Evolutionary conservation across 2,797 vertebrate genomes (phyloP).

Genomic region (Cryptoblepharus egeriae): DNA sequence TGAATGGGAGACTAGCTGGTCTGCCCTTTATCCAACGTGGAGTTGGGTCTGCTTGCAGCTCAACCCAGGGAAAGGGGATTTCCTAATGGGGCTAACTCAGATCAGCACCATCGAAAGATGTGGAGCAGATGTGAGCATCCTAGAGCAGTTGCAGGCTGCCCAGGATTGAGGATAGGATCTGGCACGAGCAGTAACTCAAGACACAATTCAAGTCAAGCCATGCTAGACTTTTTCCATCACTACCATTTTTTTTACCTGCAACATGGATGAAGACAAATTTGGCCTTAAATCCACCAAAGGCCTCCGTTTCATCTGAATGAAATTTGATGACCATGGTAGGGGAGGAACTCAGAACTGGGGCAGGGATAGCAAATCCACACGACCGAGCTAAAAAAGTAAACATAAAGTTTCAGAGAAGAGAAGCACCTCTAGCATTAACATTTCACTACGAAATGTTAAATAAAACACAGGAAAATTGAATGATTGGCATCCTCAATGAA

Average conservation of each 20-base stretch:
- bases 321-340: slow-evolving; percentile 82
- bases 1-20: too few relatives aligned
- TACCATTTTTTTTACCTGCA: slow-evolving; percentile 73
- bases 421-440: background rate
- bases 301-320: slow-evolving; percentile 76
- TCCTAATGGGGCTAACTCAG: too few relatives aligned
- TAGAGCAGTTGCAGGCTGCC: too few relatives aligned
- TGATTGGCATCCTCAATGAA: background rate
- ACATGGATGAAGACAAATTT: slow-evolving; percentile 77
- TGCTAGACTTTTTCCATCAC: too few relatives aligned
- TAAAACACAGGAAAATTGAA: background rate
- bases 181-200: too few relatives aligned
- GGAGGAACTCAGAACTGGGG: slow-evolving; percentile 79
- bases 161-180: too few relatives aligned
- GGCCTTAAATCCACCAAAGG: slow-evolving; percentile 81
- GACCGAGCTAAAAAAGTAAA: slow-evolving; percentile 72
- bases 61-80: too few relatives aligned
- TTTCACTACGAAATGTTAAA: background rate
- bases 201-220: too few relatives aligned
- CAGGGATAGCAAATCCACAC: slow-evolving; percentile 78
- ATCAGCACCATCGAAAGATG: too few relatives aligned
- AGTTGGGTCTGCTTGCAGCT: too few relatives aligned
- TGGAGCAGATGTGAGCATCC: too few relatives aligned
- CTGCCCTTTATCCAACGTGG: too few relatives aligned
- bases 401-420: slow-evolving; percentile 9